Base-by-base conservation (phyloP, 2,888 invertebrate species). In the Malthinus flaveolus region DNA sequence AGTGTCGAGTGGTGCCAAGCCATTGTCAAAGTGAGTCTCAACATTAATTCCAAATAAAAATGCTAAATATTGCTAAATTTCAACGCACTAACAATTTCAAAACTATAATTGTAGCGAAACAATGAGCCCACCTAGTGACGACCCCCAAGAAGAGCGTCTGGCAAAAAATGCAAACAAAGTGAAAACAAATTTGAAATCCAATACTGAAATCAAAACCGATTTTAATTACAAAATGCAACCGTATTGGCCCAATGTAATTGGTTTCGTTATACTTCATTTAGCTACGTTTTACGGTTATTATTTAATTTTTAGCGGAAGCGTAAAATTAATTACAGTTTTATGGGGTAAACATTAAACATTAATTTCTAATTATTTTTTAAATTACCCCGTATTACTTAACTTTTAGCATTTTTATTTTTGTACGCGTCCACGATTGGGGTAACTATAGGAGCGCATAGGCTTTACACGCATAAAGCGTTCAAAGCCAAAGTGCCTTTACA, bases 401-500 rank as follows among this genome's bases (percentile, higher is more conserved):
- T 23, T 23, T 35, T 35, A 11, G 36, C 10, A 10, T 35, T 23
- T 23, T 3, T 23, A 5, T 3, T 23, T 4, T 3, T 12, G 2
- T 42, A 42, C 3, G 2, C 3, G 7, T 3, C 66, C 2, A 23
- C 23, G 23, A 23, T 77, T 10, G 96, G 97, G 0, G 89, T 96
- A 47, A 97, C 97, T 1, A 96, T 91, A 0, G 97, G 97, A 3
- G 94, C 93, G 0, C 97, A 97, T 75, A 84, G 97, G 65, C 83
- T 96, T 7, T 97, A 95, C 95, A 88, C 95, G 0, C 97, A 97
- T 78, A 84, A 89, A 68, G 82, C 94, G 1, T 97, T 95, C 79
- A 96, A 95, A 78, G 97, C 97, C 0, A 89, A 85, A 67, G 83
- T 89, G 81, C 95, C 93, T 0, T 79, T 96, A 59, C 84, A 94